Evolutionary conservation across 2,113 vertebrate species (phyloP).

Genomic region (Anolis sagrei): DNA sequence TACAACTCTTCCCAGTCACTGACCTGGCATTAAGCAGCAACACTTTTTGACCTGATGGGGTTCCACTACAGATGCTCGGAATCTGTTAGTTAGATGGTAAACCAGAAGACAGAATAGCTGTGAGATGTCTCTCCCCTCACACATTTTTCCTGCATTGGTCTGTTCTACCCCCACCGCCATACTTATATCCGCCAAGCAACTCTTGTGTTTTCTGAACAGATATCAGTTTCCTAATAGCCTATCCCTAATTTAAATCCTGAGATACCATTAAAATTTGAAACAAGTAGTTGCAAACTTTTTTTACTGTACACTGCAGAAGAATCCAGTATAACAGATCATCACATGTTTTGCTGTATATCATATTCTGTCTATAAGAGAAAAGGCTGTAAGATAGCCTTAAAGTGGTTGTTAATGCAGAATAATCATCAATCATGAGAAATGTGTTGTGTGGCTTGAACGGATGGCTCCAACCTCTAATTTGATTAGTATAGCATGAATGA

Average conservation of each 20-base stretch:
- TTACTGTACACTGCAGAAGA: not conserved
- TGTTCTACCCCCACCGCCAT: not conserved
- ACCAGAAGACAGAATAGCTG: not conserved
- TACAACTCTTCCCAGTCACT: not conserved
- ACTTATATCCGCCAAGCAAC: not conserved
- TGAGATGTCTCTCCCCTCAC: not conserved
- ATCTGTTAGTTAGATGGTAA: not conserved
- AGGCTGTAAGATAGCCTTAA: not conserved
- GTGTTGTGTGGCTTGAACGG: not conserved
- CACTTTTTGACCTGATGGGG: not conserved
- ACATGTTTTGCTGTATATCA: not conserved
- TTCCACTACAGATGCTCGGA: not conserved
- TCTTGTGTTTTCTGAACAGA: not conserved
- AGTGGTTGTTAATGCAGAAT: not conserved
- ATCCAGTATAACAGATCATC: not conserved
- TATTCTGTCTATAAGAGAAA: not conserved
- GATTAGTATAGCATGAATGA: not conserved
- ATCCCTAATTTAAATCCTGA: not conserved
- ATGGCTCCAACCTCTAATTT: not conserved
- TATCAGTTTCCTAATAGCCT: not conserved
- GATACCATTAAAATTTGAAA: not conserved
- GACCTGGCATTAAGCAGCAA: not conserved
- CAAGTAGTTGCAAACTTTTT: not conserved
- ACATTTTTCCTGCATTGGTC: not conserved
- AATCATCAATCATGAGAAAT: not conserved